phyloP scores from a whole-genome alignment of 2,797 vertebrate species.

The Poecilia picta region DNA sequence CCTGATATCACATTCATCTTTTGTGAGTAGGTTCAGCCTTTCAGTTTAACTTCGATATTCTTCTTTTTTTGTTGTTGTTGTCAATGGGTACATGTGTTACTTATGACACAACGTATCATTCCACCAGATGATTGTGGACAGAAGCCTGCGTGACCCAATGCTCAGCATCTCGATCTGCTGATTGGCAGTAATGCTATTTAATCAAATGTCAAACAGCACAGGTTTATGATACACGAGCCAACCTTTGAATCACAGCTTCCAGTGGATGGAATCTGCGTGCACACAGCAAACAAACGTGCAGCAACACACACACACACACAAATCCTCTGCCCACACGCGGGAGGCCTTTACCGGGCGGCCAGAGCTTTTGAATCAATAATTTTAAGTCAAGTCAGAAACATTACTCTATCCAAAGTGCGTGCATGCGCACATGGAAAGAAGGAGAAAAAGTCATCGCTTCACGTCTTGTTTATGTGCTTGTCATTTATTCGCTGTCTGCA shows the following conservation, averaged over 20 bases:
- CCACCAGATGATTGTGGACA: constrained; percentile 48
- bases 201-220: constrained; percentile 83
- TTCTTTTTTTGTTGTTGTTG: background rate
- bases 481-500: constrained; percentile 74
- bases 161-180: constrained; percentile 64
- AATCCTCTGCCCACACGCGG: constrained; percentile 16
- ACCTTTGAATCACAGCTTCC: constrained; percentile 63
- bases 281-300: constrained; percentile 44
- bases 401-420: constrained; percentile 40
- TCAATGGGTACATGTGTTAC: background rate
- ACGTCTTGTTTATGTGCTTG: constrained; percentile 77
- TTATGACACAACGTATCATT: constrained; percentile 31
- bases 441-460: constrained; percentile 66
- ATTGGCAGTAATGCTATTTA: constrained; percentile 81
- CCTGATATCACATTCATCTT: background rate
- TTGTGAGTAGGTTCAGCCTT: background rate
- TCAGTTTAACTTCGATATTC: background rate
- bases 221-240: constrained; percentile 72
- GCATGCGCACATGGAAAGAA: constrained; percentile 34
- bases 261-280: constrained; percentile 42
- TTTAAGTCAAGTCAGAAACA: constrained; percentile 64
- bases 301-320: constrained; percentile 33
- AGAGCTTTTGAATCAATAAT: constrained; percentile 69
- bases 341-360: constrained; percentile 42
- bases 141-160: constrained; percentile 49